Percentiles rank a stretch among this genome's conserved stretches.
Conservation (phyloP, 2,888 invertebrate genomes). For the Tenthredo distinguenda region DNA sequence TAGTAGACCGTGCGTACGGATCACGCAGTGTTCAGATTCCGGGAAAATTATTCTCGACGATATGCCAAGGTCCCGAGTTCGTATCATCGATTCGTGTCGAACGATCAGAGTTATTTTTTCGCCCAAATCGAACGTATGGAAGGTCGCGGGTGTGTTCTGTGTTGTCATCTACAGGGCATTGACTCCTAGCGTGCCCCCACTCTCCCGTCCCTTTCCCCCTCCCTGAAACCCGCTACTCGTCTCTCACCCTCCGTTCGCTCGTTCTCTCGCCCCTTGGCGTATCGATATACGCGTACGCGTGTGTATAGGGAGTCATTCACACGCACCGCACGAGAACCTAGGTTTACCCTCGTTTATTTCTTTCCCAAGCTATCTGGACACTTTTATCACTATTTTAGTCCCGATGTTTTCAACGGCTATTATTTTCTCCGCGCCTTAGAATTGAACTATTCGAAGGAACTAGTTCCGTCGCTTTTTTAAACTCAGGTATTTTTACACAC, state of each 20-base stretch:
- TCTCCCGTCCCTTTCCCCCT: constrained; percentile 50
- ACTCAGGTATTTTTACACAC: neutral
- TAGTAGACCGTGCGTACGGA: too few species aligned
- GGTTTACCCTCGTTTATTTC: neutral
- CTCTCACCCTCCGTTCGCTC: neutral
- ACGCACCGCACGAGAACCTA: neutral
- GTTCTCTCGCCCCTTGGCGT: neutral
- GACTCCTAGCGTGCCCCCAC: constrained; percentile 63
- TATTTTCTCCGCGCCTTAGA: too few species aligned
- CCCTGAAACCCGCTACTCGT: neutral
- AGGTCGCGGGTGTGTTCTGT: constrained; percentile 57
- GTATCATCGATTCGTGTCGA: neutral
- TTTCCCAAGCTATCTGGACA: neutral
- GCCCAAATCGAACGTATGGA: constrained; percentile 52
- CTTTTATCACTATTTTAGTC: too few species aligned
- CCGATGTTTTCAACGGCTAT: neutral
- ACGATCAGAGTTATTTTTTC: constrained; percentile 18
- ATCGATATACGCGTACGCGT: neutral
- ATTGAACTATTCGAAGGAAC: too few species aligned
- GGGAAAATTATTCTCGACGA: too few species aligned
- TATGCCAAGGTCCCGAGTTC: neutral
- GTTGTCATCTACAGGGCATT: constrained; percentile 68
- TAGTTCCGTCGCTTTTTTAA: neutral
- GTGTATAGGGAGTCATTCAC: neutral
- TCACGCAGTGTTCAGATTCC: too few species aligned